phyloP scores from a whole-genome alignment of 1,140 invertebrate species.

The Euglossa dilemma region DNA sequence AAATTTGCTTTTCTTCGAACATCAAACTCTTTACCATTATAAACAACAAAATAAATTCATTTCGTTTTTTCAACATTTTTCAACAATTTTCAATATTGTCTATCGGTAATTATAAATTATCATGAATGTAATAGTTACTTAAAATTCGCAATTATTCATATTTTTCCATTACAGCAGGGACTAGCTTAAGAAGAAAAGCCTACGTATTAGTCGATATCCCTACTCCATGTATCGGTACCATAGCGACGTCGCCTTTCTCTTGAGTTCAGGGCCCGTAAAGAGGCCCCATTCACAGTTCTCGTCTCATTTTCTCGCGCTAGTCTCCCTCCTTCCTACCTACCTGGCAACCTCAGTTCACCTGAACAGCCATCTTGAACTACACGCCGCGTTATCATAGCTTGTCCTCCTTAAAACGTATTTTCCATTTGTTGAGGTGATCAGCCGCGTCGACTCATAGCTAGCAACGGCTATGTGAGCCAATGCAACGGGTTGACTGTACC shows the following conservation, averaged over 20 bases:
- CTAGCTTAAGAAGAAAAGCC: neutral
- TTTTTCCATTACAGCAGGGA: neutral
- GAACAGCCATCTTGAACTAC: constrained; percentile 68
- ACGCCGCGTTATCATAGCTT: constrained; percentile 54
- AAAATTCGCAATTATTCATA: neutral
- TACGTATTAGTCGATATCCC: neutral
- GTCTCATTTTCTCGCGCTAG: constrained; percentile 40
- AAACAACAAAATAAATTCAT: too few relatives aligned
- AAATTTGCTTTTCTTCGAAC: neutral
- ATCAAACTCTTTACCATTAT: neutral
- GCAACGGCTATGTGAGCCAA: constrained; percentile 33
- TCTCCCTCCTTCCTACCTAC: constrained; percentile 46
- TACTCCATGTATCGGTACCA: neutral
- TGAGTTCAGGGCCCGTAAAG: constrained; percentile 8
- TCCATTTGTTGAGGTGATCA: constrained; percentile 48
- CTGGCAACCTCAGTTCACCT: constrained; percentile 61
- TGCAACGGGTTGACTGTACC: constrained; percentile 22
- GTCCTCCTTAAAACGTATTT: constrained; percentile 51
- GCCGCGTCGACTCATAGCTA: constrained; percentile 43
- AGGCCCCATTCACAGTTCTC: constrained; percentile 44
- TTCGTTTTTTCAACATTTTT: neutral
- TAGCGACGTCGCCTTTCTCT: constrained; percentile 45
- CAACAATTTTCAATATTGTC: too few relatives aligned
- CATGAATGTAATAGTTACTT: too few relatives aligned
- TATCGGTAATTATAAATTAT: too few relatives aligned